These are phyloP conservation scores for Drosophila mauritiana DNA, from an alignment of 1,140 invertebrate genomes.

Conservation along the genomic window DNA sequence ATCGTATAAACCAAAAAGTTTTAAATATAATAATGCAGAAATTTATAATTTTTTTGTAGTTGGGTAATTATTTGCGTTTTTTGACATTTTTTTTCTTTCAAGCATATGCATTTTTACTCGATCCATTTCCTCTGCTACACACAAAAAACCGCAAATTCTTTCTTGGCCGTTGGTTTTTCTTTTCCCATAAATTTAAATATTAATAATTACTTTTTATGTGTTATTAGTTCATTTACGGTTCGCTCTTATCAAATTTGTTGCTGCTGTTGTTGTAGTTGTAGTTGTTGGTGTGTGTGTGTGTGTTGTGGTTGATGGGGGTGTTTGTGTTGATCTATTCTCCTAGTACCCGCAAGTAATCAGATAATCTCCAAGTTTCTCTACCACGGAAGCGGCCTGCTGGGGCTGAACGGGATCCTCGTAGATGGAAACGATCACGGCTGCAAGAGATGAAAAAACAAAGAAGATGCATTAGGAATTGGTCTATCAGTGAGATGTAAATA, in stretches of 20 bases:
- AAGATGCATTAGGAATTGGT: conserved; percentile 9
- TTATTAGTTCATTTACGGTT: conserved; percentile 77
- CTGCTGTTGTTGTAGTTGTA: conserved; percentile 18
- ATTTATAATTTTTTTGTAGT: conserved; percentile 76
- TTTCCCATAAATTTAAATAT: conserved; percentile 71
- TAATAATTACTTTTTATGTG: conserved; percentile 74
- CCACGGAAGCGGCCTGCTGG: conserved; percentile 96
- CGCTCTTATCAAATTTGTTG: conserved; percentile 59
- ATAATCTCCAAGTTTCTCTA: conserved; percentile 98
- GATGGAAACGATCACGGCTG: conserved; percentile 95
- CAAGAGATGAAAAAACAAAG: conserved; percentile 80
- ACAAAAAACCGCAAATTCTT: conserved; percentile 47
- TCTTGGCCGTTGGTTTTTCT: conserved; percentile 54
- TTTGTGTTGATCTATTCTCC: conserved; percentile 84
- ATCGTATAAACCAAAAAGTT: conserved; percentile 78
- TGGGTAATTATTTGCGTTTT: conserved; percentile 51
- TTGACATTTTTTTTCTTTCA: conserved; percentile 33
- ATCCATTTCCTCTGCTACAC: conserved; percentile 36
- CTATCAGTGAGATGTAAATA: background rate
- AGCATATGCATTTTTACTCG: conserved; percentile 37
- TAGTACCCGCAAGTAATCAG: conserved; percentile 97
- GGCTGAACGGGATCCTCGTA: conserved; percentile 97
- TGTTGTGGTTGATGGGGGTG: conserved; percentile 63
- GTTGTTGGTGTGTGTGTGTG: conserved; percentile 22
- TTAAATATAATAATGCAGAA: conserved; percentile 83